These are phyloP conservation scores for Callithrix jacchus DNA, from an alignment of 2,113 vertebrate species.

Conservation along the genomic window DNA sequence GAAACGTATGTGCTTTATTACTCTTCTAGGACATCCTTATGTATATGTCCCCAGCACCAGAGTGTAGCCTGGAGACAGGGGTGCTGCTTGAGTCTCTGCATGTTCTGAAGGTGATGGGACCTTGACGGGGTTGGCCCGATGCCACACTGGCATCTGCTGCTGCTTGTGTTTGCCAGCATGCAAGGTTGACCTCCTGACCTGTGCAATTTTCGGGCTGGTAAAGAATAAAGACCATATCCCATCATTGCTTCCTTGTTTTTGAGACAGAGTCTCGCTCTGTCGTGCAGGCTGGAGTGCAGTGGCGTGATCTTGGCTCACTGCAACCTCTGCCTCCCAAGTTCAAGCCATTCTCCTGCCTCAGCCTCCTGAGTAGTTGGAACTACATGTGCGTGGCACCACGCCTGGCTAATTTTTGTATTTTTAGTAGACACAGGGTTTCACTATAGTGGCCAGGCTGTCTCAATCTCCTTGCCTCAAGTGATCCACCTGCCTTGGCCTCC, in stretches of 20 bases:
- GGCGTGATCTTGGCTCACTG: too few species aligned
- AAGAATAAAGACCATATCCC: neutral
- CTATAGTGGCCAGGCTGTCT: too few species aligned
- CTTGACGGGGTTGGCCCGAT: fast-evolving
- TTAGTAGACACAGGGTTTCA: too few species aligned
- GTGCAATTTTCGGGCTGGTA: neutral
- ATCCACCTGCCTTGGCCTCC: too few species aligned
- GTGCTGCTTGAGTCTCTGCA: neutral
- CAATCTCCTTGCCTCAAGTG: too few species aligned
- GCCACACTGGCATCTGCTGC: neutral
- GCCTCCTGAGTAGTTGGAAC: too few species aligned
- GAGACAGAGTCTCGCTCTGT: too few species aligned
- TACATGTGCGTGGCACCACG: too few species aligned
- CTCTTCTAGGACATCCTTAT: neutral
- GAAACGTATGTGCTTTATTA: neutral
- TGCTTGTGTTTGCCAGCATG: neutral
- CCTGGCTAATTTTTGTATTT: too few species aligned
- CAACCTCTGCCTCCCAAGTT: too few species aligned
- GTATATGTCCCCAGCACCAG: neutral
- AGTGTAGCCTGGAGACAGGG: neutral
- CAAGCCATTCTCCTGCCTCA: too few species aligned
- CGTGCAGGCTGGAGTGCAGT: too few species aligned
- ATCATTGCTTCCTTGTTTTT: neutral
- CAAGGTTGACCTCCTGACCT: neutral
- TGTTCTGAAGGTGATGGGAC: neutral